phyloP scores from a whole-genome alignment of 2,113 vertebrate species.

The Mustelus asterias region DNA sequence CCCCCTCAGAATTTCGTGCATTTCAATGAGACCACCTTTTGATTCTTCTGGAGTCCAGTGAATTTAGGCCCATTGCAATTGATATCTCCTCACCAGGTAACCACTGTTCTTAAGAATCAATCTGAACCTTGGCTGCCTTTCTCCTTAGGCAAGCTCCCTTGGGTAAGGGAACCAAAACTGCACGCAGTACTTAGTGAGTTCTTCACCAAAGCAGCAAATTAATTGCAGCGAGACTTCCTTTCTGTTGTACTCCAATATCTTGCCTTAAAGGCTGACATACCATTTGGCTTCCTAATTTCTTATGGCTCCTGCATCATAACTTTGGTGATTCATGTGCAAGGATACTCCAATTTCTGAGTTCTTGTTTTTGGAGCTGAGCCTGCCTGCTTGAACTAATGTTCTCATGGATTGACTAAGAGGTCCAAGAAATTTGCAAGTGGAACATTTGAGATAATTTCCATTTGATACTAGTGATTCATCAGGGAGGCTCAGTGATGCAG shows the following conservation, averaged over 20 bases:
- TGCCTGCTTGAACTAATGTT: background rate
- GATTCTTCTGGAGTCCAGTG: too few species aligned
- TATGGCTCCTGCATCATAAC: background rate
- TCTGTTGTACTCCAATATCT: background rate
- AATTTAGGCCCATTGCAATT: too few species aligned
- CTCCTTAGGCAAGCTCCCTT: too few species aligned
- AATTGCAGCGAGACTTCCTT: too few species aligned
- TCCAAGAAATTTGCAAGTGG: background rate
- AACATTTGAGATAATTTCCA: background rate
- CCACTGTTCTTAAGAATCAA: too few species aligned
- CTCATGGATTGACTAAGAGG: background rate
- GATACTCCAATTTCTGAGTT: background rate
- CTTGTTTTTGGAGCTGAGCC: background rate
- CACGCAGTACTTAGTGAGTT: too few species aligned
- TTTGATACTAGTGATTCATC: background rate
- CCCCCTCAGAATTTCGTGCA: too few species aligned
- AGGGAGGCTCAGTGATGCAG: background rate
- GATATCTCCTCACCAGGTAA: too few species aligned
- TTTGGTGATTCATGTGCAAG: background rate
- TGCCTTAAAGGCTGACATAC: background rate
- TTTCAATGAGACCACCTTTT: too few species aligned
- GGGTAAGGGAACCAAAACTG: too few species aligned
- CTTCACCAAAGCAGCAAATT: too few species aligned
- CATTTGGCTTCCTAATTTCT: background rate
- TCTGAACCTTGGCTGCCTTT: too few species aligned